Base-by-base conservation (phyloP, 2,113 vertebrate genomes). In the Nothoprocta pentlandii region DNA sequence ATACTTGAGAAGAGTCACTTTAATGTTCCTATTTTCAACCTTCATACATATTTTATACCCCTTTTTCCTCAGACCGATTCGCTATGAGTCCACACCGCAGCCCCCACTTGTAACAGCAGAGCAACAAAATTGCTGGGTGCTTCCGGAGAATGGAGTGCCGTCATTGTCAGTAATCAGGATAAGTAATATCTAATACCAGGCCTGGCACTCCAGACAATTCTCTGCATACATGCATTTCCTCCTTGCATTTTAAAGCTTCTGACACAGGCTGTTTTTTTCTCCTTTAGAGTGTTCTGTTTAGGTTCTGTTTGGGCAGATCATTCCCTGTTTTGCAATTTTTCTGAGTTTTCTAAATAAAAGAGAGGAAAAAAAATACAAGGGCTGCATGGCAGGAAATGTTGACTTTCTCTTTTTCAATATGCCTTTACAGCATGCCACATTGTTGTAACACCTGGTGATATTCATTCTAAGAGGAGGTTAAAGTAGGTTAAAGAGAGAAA, bases 401-500 rank as follows among this genome's bases (percentile, higher is more conserved):
- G 3, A 22, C 39, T 53, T 86, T 49, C 16, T 61, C 34, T 56
- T 92, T 87, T 93, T 49, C 62, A 89, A 16, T 85, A 51, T 73
- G 32, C 69, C 25, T 91, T 93, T 68, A 15, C 19, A 80, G 17
- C 9, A 49, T n/a, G n/a, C 1, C 15, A 36, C 17, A 16, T 89
- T 79, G 28, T 56, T 90, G 66, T 79, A 90, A 75, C 17, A 86
- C 42, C 42, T 86, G 32, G 32, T 84, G 81, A 25, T 88, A 88
- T 76, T 76, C 20, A 61, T 92, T 86, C 28, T 47, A 80, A 84
- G 32, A 75, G 9, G 41, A 92, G 26, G 36, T 86, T 93, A 81
- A 92, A 61, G 44, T n/a, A 79, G 46, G 73, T 86, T 95, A 93
- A 95, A 74, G 46, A 84, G 39, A 73, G 36, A 91, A 90, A 84